Evolutionary conservation across 1,140 invertebrate genomes (phyloP).

Genomic region (Drepana arcuata): DNA sequence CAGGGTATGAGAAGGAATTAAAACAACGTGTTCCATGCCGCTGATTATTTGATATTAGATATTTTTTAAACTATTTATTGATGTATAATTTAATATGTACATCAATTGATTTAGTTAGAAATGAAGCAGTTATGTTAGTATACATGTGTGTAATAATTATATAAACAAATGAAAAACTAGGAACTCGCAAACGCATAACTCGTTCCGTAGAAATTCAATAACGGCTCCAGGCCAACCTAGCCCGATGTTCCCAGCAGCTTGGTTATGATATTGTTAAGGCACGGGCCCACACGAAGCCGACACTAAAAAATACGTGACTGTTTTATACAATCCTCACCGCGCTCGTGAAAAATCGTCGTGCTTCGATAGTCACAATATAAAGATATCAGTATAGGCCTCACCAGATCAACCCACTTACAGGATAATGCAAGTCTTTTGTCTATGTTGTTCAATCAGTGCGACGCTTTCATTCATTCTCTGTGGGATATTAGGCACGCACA

Average conservation of each 20-base stretch:
- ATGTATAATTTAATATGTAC: too few species aligned
- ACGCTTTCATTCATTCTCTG: constrained; percentile 20
- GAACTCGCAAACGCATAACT: constrained; percentile 23
- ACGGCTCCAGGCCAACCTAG: constrained; percentile 23
- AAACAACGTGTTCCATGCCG: too few species aligned
- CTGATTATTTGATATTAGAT: too few species aligned
- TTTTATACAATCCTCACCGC: constrained; percentile 22
- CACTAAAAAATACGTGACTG: constrained; percentile 40
- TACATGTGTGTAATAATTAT: too few species aligned
- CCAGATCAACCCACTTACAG: constrained; percentile 28
- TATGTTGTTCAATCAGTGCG: constrained; percentile 30
- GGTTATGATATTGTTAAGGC: constrained; percentile 39
- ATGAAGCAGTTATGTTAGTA: too few species aligned
- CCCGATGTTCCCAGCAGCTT: constrained; percentile 22
- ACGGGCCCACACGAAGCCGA: constrained; percentile 21
- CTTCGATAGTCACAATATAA: constrained; percentile 32
- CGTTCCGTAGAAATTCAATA: constrained; percentile 53
- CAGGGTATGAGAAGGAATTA: too few species aligned
- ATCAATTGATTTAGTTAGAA: too few species aligned
- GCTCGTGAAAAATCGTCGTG: constrained; percentile 25
- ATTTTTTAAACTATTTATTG: too few species aligned
- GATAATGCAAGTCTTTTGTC: constrained; percentile 29
- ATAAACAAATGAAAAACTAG: too few species aligned
- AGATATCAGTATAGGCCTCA: constrained; percentile 36
- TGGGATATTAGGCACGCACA: too few species aligned